Base-by-base conservation (phyloP, 2,797 vertebrate species). In the Hylomyscus alleni region DNA sequence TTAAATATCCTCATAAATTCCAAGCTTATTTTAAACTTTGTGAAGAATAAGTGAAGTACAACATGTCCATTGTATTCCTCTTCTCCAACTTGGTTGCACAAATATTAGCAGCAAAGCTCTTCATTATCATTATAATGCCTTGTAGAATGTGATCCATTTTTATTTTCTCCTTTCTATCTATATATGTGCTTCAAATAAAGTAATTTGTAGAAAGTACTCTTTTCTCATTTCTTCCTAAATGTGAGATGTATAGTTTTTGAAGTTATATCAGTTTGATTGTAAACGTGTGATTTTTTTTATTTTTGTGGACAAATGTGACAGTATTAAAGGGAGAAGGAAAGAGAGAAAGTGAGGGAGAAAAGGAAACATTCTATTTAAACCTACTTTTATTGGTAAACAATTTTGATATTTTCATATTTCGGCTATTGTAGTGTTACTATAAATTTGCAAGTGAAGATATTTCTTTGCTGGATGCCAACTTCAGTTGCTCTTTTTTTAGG, bases 331-430 rank as follows among this genome's bases (percentile, higher is more conserved):
- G 37, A 60, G n/a, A 60, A 60, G 15, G 6, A 40, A 40, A 52
- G 20, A 37, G 52, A 56, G 17, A 26, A n/a, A 52, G 22, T 5
- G 17, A 11, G 1, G 4, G 1, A 4, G 3, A 37, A 1, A 47
- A 47, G 12, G 37, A 47, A 44, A 76, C 73, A 26, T 76, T 40
- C 24, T 47, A 29, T 26, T 73, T 44, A 73, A 86, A 22, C 2
- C 52, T n/a, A 7, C 82, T 50, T 69, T 15, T 87, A 26, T 19
- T 37, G 1, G n/a, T 40, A 40, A 37, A 83, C 7, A 44, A 22
- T 60, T 56, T 29, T 40, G 15, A 5, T 44, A 19, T 17, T 14
- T 62, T 60, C 81, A 60, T 29, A 83, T 62, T 60, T 37, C 1
- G 44, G n/a, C 37, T 62, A 31, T 44, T 83, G 12, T 4, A 6